A percentile compares a stretch with the other conserved stretches of the same genome.
Conservation (phyloP, 2,888 invertebrate species). For the Pandemis corylana region DNA sequence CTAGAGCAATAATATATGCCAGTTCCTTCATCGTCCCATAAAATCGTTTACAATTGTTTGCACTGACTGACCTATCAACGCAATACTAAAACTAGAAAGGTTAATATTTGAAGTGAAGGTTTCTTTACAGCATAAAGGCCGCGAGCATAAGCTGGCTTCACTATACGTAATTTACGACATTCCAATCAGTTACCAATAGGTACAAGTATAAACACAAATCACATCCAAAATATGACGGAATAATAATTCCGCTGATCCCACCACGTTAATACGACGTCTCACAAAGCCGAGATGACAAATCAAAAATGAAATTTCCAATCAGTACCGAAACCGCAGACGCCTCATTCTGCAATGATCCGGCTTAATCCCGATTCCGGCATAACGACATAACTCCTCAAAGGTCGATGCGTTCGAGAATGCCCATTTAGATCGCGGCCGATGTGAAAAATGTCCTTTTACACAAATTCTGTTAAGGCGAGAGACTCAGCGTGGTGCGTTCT, state of each 20-base stretch:
- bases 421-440: constrained; percentile 55
- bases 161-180: not conserved
- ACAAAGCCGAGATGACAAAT: constrained; percentile 23
- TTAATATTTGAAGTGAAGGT: too few species aligned
- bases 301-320: constrained; percentile 33
- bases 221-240: not conserved
- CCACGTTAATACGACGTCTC: not conserved
- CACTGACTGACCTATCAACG: too few species aligned
- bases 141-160: not conserved
- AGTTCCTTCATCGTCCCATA: too few species aligned
- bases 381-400: constrained; percentile 36
- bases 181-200: not conserved
- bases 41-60: too few species aligned
- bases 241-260: constrained; percentile 4
- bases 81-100: too few species aligned
- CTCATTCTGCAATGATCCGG: constrained; percentile 37
- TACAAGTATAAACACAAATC: not conserved
- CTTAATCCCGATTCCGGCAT: constrained; percentile 29
- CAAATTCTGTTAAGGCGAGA: constrained; percentile 60
- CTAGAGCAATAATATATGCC: too few species aligned
- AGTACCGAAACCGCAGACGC: constrained; percentile 33
- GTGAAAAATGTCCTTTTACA: constrained; percentile 54
- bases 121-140: too few species aligned
- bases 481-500: constrained; percentile 23
- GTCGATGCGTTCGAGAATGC: constrained; percentile 44